Base-by-base conservation (phyloP, 2,888 invertebrate species). In the Caenorhabditis becei region DNA sequence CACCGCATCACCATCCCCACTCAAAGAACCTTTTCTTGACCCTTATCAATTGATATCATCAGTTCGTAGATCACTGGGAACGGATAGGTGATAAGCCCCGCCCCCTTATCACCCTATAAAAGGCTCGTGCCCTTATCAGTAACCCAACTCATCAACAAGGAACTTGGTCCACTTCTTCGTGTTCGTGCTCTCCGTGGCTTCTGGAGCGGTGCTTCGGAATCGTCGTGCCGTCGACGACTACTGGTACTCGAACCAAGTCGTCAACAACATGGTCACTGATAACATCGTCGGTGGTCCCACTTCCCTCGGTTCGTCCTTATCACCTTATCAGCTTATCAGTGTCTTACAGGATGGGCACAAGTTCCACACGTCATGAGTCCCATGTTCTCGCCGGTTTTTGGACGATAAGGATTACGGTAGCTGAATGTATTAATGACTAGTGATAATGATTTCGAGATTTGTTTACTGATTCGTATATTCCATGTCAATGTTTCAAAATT, bases 311-410 rank as follows among this genome's bases (percentile, higher is more conserved):
- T 20, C 24, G 63, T 20, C 2, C 14, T 59, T 1, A 8, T 2
- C 11, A 14, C n/a, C 2, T 16, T 4, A 32, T 32, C 5, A 32
- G 10, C 32, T 7, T 4, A 32, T 7, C 5, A 35, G 11, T 8
- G 18, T 23, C 14, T 70, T 70, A 0, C 70, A 70, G 70, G 77
- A 47, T 77, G 77, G 77, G 77, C 77, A 20, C 77, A 77, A 65
- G 77, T 77, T 16, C 77, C 77, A 58, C 77, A 70, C 23, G 24
- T 51, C 44, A 35, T 28, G 24, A 77, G 77, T 53, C 77, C 77
- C 63, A 77, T 77, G 77, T 77, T 65, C 53, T 65, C 63, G 41
- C 77, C 77, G 8, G 70, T 77, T 2, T 77, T 70, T 24, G 77
- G 77, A 44, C 10, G 32, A 32, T 32, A 32, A 32, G 32, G 32